phyloP scores from a whole-genome alignment of 2,797 vertebrate genomes.

The Trachops cirrhosus region DNA sequence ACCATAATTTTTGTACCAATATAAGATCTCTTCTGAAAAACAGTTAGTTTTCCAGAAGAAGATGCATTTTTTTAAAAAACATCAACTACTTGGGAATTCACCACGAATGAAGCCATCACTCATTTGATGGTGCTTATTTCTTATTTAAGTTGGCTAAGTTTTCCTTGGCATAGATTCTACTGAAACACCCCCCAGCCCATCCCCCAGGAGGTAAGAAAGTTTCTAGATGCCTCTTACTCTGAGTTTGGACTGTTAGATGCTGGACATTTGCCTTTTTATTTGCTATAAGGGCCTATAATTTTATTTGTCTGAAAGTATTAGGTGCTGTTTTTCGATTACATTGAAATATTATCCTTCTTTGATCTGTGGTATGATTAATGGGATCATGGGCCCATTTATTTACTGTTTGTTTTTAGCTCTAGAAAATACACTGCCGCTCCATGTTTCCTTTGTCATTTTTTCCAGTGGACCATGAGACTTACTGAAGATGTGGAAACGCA shows the following conservation, averaged over 20 bases:
- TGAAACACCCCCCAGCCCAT: not conserved
- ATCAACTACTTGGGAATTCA: conserved; percentile 5
- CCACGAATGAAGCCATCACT: conserved; percentile 21
- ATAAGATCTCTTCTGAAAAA: not conserved
- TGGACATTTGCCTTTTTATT: not conserved
- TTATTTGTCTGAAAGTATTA: not conserved
- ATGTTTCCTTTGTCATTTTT: not conserved
- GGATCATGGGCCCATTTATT: not conserved
- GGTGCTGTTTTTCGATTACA: not conserved
- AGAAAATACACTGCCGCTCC: not conserved
- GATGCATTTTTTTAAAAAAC: not conserved
- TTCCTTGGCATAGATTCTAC: not conserved
- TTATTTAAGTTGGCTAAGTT: not conserved
- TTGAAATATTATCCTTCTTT: not conserved
- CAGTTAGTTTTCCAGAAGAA: conserved; percentile 18
- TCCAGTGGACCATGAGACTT: not conserved
- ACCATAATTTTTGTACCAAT: conserved; percentile 9
- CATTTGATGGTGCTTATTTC: not conserved
- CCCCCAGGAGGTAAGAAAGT: not conserved
- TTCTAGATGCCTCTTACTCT: not conserved
- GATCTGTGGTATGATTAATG: conserved; percentile 15
- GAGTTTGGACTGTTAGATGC: not conserved
- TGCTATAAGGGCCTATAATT: not conserved
- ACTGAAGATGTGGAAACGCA: not conserved
- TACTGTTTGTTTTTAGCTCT: not conserved